A percentile compares a stretch with the other conserved stretches of the same genome.
phyloP scores from a whole-genome alignment of 2,113 vertebrate species.

The Parus major region DNA sequence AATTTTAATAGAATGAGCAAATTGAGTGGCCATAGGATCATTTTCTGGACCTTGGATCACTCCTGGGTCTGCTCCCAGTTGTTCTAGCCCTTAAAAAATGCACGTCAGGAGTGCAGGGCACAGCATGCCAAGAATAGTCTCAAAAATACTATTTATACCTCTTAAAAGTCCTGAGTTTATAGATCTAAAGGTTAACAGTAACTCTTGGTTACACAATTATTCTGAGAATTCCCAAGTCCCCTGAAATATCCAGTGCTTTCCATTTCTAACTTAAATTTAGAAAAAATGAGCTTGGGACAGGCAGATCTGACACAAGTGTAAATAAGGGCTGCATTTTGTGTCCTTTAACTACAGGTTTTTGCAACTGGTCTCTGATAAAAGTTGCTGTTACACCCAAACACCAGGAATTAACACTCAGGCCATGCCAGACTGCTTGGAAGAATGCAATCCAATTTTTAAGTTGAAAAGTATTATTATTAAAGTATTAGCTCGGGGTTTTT shows the following conservation, averaged over 20 bases:
- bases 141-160: conserved; percentile 50
- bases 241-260: not conserved
- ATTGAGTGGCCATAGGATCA: not conserved
- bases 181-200: not conserved
- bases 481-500: not conserved
- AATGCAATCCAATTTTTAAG: not conserved
- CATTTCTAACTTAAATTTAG: not conserved
- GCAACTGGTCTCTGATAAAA: not conserved
- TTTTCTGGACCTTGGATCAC: not conserved
- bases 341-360: not conserved
- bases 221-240: not conserved
- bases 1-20: not conserved
- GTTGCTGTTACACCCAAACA: not conserved
- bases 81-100: not conserved
- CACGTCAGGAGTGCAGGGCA: not conserved
- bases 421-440: not conserved
- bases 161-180: conserved; percentile 8
- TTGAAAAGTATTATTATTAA: not conserved
- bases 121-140: not conserved
- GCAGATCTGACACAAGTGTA: not conserved
- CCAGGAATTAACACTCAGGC: not conserved
- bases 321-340: not conserved
- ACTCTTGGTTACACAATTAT: not conserved
- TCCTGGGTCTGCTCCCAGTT: not conserved
- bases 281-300: not conserved